These are phyloP conservation scores for Panulirus ornatus DNA, from an alignment of 1,140 invertebrate species.

Conservation along the genomic window DNA sequence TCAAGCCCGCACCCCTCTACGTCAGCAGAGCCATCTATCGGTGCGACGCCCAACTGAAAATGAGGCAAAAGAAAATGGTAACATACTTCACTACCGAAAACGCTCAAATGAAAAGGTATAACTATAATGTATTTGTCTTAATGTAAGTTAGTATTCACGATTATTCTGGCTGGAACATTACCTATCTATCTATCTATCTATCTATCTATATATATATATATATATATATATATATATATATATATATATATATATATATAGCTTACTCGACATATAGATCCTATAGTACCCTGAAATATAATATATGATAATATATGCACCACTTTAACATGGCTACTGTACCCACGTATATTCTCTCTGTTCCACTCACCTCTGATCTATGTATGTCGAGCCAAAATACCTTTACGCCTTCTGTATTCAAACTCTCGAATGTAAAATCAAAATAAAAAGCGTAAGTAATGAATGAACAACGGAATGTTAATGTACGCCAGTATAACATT, in stretches of 20 bases:
- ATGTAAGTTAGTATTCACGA: background rate
- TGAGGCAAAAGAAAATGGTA: background rate
- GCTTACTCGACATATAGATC: background rate
- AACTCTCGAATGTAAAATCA: no score
- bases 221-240: slow-evolving; percentile 14
- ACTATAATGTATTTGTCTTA: background rate
- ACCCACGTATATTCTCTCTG: no score
- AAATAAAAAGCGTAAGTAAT: no score
- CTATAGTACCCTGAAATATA: background rate
- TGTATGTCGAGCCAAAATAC: no score
- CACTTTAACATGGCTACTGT: background rate
- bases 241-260: no score
- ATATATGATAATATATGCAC: background rate
- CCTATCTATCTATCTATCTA: no score
- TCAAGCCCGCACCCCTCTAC: background rate
- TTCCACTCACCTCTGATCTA: no score
- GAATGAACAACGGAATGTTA: no score
- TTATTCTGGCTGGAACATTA: no score
- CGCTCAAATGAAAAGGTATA: background rate
- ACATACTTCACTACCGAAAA: background rate
- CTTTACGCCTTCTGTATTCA: no score
- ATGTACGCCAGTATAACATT: no score
- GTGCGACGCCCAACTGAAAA: background rate
- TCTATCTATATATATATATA: no score
- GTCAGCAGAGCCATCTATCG: background rate